These are phyloP conservation scores for Dromococcyx pavoninus DNA, from an alignment of 2,797 vertebrate species.

Conservation along the genomic window DNA sequence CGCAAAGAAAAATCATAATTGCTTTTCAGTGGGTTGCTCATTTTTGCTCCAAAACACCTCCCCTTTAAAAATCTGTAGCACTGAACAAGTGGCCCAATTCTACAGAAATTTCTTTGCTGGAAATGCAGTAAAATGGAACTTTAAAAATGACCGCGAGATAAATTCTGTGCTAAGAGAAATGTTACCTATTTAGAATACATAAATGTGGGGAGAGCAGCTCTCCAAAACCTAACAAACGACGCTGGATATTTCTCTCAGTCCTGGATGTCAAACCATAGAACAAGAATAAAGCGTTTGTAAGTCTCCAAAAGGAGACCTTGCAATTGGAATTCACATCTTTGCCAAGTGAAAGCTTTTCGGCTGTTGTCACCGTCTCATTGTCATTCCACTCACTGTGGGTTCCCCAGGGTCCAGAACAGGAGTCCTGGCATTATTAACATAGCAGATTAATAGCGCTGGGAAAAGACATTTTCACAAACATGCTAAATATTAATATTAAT, in stretches of 20 bases:
- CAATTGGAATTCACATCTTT: slow-evolving; percentile 34
- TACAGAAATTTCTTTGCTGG: background rate
- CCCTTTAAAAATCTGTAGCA: background rate
- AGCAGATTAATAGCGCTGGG: slow-evolving; percentile 89
- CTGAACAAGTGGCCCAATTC: background rate
- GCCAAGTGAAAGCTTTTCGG: slow-evolving; percentile 27
- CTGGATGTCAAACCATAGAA: slow-evolving; percentile 7
- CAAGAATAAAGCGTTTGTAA: slow-evolving; percentile 19
- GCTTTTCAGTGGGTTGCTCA: background rate
- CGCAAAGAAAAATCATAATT: background rate
- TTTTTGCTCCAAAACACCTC: background rate
- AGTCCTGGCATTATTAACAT: slow-evolving; percentile 85
- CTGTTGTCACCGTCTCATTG: slow-evolving; percentile 76
- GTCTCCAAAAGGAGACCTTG: slow-evolving; percentile 44
- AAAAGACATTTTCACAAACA: slow-evolving; percentile 85
- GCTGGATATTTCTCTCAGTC: background rate
- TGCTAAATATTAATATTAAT: slow-evolving; percentile 95
- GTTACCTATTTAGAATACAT: background rate
- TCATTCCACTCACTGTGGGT: slow-evolving; percentile 74
- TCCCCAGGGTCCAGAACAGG: slow-evolving; percentile 73
- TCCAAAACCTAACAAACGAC: background rate
- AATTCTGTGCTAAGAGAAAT: background rate
- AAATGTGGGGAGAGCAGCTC: background rate
- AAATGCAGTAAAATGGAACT: slow-evolving; percentile 24
- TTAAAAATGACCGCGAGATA: background rate